Evolutionary conservation across 2,797 vertebrate genomes (phyloP), one percentile per base, ranked within the genome.

Genomic region (Propithecus perrieri): DNA sequence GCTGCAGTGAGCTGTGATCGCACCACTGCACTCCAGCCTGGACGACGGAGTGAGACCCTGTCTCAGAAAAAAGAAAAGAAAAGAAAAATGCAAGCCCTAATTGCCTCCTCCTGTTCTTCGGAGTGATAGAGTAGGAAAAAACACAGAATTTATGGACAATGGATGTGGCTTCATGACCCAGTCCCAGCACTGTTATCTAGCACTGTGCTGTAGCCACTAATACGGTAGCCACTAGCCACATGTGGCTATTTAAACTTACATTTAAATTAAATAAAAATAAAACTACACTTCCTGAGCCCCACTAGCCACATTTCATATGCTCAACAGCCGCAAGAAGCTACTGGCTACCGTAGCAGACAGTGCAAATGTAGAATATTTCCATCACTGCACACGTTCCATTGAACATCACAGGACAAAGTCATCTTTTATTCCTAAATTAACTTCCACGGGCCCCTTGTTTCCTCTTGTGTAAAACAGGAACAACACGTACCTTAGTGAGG

Each of bases 181-280:
- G 15, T 59, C 78, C 35, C 7, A 10, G 0, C 8, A 46, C 57
- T 43, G 5, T 7, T 13, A 18, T 28, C 89, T 55, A 43, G 46
- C 11, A 28, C 28, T 6, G 1, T 30, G 18, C 63, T 41, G 13
- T 13, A n/a, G n/a, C n/a, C n/a, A n/a, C 53, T 24, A 53, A 84
- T 3, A 33, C 0, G 0, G n/a, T 1, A 74, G 50, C 24, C 55
- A 14, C 1, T 43, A 61, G 38, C 30, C 22, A 57, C 7, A 53
- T 3, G 26, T 17, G 33, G 59, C 41, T 76, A 28, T 18, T 88
- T 41, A 71, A 78, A 83, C 10, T 67, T 41, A 59, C 10, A 33
- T 18, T 71, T 74, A 59, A 89, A 78, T 30, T 24, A 75, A 71
- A 43, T 48, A 76, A 28, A 92, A 85, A 20, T 65, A 26, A 80